Evolutionary conservation across 2,888 invertebrate genomes (phyloP), one percentile per base, ranked within the genome.

Genomic region (Cheilosia soror): DNA sequence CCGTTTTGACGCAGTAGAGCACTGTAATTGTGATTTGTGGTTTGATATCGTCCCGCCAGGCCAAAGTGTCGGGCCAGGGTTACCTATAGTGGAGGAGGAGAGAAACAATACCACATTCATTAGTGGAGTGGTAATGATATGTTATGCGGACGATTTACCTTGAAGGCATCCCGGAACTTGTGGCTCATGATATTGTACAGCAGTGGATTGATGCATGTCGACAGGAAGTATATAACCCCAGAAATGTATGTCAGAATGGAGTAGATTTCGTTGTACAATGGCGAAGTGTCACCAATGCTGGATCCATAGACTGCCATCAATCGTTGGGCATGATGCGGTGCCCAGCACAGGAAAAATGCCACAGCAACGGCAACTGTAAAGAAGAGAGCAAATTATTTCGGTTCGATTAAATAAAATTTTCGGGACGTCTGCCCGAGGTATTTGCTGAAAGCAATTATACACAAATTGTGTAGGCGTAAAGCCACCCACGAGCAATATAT

Each of bases 251-350:
- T 95, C 31, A 95, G 92, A 94, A 95, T 73, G 94, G 95, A 72
- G 92, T 94, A 94, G 92, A 94, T 90, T 93, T 94, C 88, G 93
- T 93, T 90, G 93, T 94, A 91, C 42, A 90, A 84, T 25, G 89
- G 89, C 42, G 89, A 89, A 27, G 90, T 89, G 72, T 90, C 89
- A n/a, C 90, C 89, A 4, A 88, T 89, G 81, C 89, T 89, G 75
- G 90, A 89, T 91, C 94, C 95, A 89, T 97, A 96, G 77, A 96
- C 95, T 0, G 97, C 97, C 90, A 97, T 93, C 47, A 98, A 93
- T 66, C 98, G 93, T 92, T 98, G 98, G 11, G 97, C 96, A 93
- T 98, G 98, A 92, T 98, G 98, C 1, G 98, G 98, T 5, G 96
- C 96, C 96, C 96, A 97, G 92, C 97, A 97, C 80, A 97, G 94